phyloP scores from a whole-genome alignment of 92 coral and sea anemone species.

The Pocillopora grandis region DNA sequence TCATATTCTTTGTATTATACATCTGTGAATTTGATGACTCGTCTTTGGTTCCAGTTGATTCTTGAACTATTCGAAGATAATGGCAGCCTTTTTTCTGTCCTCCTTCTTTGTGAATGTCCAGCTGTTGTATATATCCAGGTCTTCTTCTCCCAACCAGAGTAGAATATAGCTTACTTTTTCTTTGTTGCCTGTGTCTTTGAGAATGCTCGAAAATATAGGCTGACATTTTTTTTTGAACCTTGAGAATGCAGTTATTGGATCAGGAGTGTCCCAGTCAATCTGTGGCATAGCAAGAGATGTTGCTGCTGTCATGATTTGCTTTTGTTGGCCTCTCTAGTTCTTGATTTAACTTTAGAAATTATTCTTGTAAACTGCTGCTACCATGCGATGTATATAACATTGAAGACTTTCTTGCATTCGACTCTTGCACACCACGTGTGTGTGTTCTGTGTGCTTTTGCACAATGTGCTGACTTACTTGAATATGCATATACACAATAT shows the following conservation, averaged over 20 bases:
- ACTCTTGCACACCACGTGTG: too few relatives aligned
- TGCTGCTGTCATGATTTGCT: not conserved
- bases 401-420: too few relatives aligned
- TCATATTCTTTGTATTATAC: slow-evolving; percentile 23
- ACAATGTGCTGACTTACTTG: too few relatives aligned
- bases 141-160: slow-evolving; percentile 12
- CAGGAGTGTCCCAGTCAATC: slow-evolving; percentile 39
- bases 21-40: slow-evolving; percentile 29
- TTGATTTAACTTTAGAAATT: too few relatives aligned
- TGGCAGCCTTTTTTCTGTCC: slow-evolving; percentile 19
- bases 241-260: slow-evolving; percentile 23
- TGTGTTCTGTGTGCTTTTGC: too few relatives aligned
- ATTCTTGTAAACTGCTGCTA: too few relatives aligned
- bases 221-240: slow-evolving; percentile 25
- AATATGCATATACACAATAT: too few relatives aligned
- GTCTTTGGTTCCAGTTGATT: slow-evolving; percentile 32
- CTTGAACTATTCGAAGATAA: slow-evolving; percentile 13
- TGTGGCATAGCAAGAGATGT: slow-evolving; percentile 1
- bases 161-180: slow-evolving; percentile 22
- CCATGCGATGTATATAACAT: too few relatives aligned
- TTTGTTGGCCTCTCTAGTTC: too few relatives aligned
- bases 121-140: slow-evolving; percentile 26
- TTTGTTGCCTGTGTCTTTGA: slow-evolving; percentile 1
- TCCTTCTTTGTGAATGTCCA: slow-evolving; percentile 21
- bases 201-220: slow-evolving; percentile 19